Evolutionary conservation across 2,797 vertebrate species (phyloP), one percentile per base, ranked within the genome.

Genomic region (Hoplostethus mediterraneus): DNA sequence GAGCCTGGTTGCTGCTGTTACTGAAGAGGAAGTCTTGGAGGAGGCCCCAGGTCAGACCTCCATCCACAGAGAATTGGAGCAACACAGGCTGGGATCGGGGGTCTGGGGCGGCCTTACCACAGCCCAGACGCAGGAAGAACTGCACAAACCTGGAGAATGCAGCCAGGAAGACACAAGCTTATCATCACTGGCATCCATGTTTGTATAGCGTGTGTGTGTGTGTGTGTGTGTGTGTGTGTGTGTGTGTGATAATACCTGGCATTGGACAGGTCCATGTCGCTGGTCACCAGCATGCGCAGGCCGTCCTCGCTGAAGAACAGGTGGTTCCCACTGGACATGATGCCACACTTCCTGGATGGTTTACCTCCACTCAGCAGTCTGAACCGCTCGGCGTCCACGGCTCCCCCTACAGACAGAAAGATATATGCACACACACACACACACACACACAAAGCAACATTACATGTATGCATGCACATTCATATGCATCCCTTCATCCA

Each of bases 21-120:
- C 97, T 99, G 89, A 99, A 99, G 31, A 98, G 96, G 85, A 99
- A 99, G 84, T 99, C 97, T 84, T 99, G 97, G n/a, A 99, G 95
- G 21, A 98, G 94, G 47, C 90, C 95, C 98, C 98, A 99, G 0
- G 94, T 95, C 40, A 99, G 95, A 49, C 98, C 97, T 0, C 97
- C 98, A 0, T 97, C 96, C 83, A 97, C 94, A 0, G 98, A 99
- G 82, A 95, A 99, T 79, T 99, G 98, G 12, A 99, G 95, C 74
- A 99, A 91, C 77, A 99, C 97, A 0, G 98, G 97, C 79, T 98
- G 97, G 53, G 97, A 98, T 64, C 97, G 96, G 44, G 97, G 97
- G 85, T 99, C 98, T 0, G 98, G 98, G 9, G 97, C 92, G 0
- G 95, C 96, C 88, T 99, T 99, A 0, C 98, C 98, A 70, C 98